phyloP scores from a whole-genome alignment of 2,888 invertebrate genomes.

The Torymus auratus region DNA sequence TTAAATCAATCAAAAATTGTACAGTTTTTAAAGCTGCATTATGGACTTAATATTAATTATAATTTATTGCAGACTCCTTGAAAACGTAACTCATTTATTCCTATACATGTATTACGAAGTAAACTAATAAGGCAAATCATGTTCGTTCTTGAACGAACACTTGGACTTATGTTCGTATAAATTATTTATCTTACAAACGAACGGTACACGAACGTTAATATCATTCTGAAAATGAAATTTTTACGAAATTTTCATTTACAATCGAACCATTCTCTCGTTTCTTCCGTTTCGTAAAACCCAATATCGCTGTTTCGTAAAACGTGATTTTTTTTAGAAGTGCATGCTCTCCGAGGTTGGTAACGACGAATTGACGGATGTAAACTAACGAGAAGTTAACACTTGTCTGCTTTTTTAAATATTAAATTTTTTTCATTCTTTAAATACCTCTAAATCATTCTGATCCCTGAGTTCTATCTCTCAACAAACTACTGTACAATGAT shows the following conservation, averaged over 20 bases:
- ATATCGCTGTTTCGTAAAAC: conserved; percentile 12
- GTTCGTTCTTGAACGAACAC: conserved; percentile 44
- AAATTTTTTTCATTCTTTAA: conserved; percentile 9
- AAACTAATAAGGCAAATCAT: conserved; percentile 56
- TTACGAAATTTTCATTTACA: conserved; percentile 8
- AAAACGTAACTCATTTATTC: conserved; percentile 40
- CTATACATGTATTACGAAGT: conserved; percentile 38
- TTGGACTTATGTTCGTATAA: conserved; percentile 50
- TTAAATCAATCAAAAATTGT: conserved; percentile 26
- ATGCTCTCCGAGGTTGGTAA: not conserved
- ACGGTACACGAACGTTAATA: conserved; percentile 23
- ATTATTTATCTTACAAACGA: conserved; percentile 50
- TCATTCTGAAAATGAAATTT: conserved; percentile 19
- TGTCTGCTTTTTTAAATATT: not conserved
- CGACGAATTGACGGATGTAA: conserved; percentile 23
- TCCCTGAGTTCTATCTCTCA: conserved; percentile 41
- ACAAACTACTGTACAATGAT: conserved; percentile 41
- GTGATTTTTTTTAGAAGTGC: conserved; percentile 4
- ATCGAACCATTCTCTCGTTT: conserved; percentile 10
- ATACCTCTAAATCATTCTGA: conserved; percentile 40
- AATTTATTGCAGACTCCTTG: conserved; percentile 47
- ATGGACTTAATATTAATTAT: conserved; percentile 31
- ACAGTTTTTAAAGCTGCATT: conserved; percentile 31
- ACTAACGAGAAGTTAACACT: conserved; percentile 3
- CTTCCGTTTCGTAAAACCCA: conserved; percentile 10